phyloP scores from a whole-genome alignment of 2,113 vertebrate species.

The Zosterops hypoxanthus region DNA sequence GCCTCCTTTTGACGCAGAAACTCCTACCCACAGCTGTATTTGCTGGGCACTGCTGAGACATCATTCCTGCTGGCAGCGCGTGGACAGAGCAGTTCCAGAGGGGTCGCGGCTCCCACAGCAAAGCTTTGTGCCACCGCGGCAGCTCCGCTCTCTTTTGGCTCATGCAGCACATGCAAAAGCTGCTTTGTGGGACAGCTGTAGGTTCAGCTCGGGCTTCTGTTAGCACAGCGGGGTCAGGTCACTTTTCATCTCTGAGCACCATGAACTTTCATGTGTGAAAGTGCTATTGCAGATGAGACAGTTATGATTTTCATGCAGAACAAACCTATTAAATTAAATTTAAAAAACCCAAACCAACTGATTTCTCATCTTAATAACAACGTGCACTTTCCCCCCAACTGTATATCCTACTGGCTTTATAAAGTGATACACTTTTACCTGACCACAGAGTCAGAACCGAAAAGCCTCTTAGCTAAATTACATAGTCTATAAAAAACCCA shows the following conservation, averaged over 20 bases:
- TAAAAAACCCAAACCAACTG: fast-evolving
- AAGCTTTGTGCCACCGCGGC: neutral
- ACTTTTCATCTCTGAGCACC: neutral
- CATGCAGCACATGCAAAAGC: neutral
- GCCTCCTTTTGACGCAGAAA: neutral
- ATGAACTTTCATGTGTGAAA: neutral
- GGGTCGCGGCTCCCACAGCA: neutral
- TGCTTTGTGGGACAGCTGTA: neutral
- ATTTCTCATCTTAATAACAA: neutral
- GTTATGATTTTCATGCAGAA: neutral
- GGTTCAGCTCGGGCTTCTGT: neutral
- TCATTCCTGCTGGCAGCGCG: fast-evolving
- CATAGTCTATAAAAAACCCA: neutral
- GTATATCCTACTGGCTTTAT: neutral
- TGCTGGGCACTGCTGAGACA: neutral
- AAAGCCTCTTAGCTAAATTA: neutral
- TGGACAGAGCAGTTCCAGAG: neutral
- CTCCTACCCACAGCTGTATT: neutral
- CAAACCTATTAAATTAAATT: neutral
- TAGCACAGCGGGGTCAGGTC: neutral
- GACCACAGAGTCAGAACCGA: neutral
- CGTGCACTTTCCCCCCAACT: neutral
- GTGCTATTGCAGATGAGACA: neutral
- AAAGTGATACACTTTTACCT: neutral
- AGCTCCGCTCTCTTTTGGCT: neutral